Percentiles rank a stretch among this genome's conserved stretches.
Evolutionary conservation across 2,888 invertebrate genomes (phyloP).

Genomic region (Epinotia nisella): DNA sequence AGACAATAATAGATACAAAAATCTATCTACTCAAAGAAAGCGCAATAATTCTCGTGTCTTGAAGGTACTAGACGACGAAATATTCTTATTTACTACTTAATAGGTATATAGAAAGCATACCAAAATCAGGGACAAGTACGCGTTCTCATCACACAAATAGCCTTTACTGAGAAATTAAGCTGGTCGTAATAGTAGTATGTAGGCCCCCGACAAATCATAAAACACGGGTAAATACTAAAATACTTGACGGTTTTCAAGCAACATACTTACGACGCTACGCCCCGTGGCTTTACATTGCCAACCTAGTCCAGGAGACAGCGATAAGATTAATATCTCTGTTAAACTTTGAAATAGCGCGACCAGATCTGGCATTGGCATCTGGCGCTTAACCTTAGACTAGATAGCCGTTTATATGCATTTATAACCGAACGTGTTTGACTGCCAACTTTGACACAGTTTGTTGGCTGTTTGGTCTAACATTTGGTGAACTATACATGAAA

Average conservation of each 20-base stretch:
- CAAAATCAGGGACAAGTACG: too few relatives aligned
- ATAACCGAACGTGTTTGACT: not conserved
- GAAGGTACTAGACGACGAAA: too few relatives aligned
- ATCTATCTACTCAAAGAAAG: too few relatives aligned
- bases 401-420: constrained; percentile 27
- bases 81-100: too few relatives aligned
- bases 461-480: constrained; percentile 2
- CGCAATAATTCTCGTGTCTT: too few relatives aligned
- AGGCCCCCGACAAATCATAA: constrained; percentile 11
- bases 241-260: constrained; percentile 21
- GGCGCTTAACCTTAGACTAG: constrained; percentile 24
- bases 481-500: not conserved
- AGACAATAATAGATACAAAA: too few relatives aligned
- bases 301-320: constrained; percentile 47
- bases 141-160: too few relatives aligned
- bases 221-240: constrained; percentile 23
- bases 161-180: not conserved
- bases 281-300: constrained; percentile 48
- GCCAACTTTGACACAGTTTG: not conserved
- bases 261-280: constrained; percentile 44
- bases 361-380: constrained; percentile 23
- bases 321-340: constrained; percentile 49
- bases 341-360: constrained; percentile 37
- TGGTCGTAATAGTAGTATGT: not conserved
- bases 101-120: too few relatives aligned